These are phyloP conservation scores for Hypomecis atomaria DNA, from an alignment of 2,888 invertebrate species.

Conservation along the genomic window DNA sequence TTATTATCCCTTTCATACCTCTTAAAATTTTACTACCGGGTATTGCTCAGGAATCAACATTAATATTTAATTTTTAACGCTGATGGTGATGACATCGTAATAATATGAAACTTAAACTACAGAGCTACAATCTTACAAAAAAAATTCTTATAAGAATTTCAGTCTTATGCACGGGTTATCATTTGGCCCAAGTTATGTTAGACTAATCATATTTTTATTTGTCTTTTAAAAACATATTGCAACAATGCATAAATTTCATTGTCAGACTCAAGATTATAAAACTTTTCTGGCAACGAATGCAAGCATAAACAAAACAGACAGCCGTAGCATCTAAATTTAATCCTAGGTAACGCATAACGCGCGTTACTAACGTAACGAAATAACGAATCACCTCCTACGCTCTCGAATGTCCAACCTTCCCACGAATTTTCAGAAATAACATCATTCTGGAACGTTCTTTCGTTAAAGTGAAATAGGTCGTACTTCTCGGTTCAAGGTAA, in stretches of 20 bases:
- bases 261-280: background rate
- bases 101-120: no score
- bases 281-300: slow-evolving; percentile 14
- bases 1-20: no score
- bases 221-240: background rate
- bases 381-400: slow-evolving; percentile 27
- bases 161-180: no score
- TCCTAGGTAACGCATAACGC: slow-evolving; percentile 23
- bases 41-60: no score
- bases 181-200: no score
- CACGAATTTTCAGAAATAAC: slow-evolving; percentile 34
- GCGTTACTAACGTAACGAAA: slow-evolving; percentile 22
- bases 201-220: no score
- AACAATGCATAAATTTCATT: background rate
- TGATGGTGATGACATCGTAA: no score
- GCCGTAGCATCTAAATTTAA: slow-evolving; percentile 18
- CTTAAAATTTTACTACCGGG: no score
- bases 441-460: slow-evolving; percentile 61
- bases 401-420: slow-evolving; percentile 33
- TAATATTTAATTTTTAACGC: no score
- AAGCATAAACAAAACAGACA: slow-evolving; percentile 17
- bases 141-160: no score
- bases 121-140: no score
- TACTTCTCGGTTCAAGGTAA: slow-evolving; percentile 77
- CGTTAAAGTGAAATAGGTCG: slow-evolving; percentile 74